phyloP scores from a whole-genome alignment of 2,797 vertebrate genomes.

The Paratrypauchen microcephalus region DNA sequence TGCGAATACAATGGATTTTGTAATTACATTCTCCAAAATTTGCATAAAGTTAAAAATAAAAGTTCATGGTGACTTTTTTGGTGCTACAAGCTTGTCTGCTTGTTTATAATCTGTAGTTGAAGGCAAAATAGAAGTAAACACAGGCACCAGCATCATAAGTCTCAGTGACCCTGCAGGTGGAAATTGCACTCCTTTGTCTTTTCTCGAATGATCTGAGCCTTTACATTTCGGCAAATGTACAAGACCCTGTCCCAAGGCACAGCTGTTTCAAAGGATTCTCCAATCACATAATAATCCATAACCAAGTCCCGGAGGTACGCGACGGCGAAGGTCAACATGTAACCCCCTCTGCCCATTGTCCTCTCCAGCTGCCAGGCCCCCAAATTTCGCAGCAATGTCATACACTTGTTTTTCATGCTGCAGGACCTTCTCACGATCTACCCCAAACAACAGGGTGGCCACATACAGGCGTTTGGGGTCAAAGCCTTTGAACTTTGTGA shows the following conservation, averaged over 20 bases:
- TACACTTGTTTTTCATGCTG: slow-evolving; percentile 99
- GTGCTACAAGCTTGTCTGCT: too few relatives aligned
- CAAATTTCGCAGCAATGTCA: slow-evolving; percentile 97
- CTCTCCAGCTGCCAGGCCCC: slow-evolving; percentile 97
- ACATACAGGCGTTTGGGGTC: slow-evolving; percentile 91
- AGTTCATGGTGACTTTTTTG: too few relatives aligned
- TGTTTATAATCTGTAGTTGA: slow-evolving; percentile 98
- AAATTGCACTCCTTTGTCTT: slow-evolving; percentile 96
- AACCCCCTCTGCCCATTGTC: slow-evolving; percentile 99
- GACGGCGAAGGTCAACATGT: slow-evolving; percentile 98
- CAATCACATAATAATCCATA: slow-evolving; percentile 94
- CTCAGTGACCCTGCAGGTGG: slow-evolving; percentile 94
- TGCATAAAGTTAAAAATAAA: too few relatives aligned
- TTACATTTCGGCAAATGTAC: slow-evolving; percentile 97
- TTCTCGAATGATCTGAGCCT: slow-evolving; percentile 92
- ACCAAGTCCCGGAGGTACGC: slow-evolving; percentile 97
- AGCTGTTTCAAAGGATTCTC: slow-evolving; percentile 98
- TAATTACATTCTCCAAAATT: too few relatives aligned
- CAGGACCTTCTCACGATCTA: slow-evolving; percentile 93
- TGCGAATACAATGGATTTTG: too few relatives aligned
- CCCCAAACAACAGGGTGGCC: slow-evolving; percentile 95
- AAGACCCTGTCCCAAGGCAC: slow-evolving; percentile 99
- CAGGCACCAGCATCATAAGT: slow-evolving; percentile 95
- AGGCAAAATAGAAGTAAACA: slow-evolving; percentile 99
- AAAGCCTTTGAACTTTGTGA: slow-evolving; percentile 99